These are phyloP conservation scores for Ariopsis seemanni DNA, from an alignment of 2,113 vertebrate genomes.

Conservation along the genomic window DNA sequence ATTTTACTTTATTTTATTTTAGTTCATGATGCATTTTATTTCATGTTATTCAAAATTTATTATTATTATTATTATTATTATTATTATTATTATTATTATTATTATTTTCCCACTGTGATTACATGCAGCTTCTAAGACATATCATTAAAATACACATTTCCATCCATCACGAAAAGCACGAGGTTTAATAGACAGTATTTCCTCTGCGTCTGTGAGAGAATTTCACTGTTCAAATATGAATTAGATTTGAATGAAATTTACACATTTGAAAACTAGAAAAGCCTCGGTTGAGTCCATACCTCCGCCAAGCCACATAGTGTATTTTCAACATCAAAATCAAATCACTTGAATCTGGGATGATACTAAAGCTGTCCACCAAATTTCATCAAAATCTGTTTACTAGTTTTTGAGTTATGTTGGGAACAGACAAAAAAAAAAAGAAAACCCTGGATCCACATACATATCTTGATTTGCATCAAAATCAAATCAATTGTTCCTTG, in stretches of 20 bases:
- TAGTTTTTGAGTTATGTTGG: too few species aligned
- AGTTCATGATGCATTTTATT: background rate
- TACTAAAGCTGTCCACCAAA: too few species aligned
- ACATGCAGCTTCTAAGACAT: background rate
- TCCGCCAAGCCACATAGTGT: too few species aligned
- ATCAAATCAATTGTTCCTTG: too few species aligned
- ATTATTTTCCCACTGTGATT: background rate
- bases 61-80: background rate
- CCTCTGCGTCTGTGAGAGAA: background rate
- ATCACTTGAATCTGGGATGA: too few species aligned
- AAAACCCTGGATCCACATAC: too few species aligned
- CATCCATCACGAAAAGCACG: background rate
- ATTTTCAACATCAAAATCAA: too few species aligned
- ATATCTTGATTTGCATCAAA: too few species aligned
- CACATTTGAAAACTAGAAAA: background rate
- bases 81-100: background rate
- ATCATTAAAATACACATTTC: background rate
- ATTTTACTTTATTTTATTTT: background rate
- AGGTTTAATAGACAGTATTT: background rate
- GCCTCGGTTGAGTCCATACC: too few species aligned
- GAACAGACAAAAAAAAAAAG: too few species aligned
- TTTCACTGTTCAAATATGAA: background rate
- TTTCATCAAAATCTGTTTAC: too few species aligned
- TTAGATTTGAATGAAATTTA: background rate
- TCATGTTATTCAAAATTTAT: background rate